These are phyloP conservation scores for Papilio protenor DNA, from an alignment of 2,888 invertebrate species.

Conservation along the genomic window DNA sequence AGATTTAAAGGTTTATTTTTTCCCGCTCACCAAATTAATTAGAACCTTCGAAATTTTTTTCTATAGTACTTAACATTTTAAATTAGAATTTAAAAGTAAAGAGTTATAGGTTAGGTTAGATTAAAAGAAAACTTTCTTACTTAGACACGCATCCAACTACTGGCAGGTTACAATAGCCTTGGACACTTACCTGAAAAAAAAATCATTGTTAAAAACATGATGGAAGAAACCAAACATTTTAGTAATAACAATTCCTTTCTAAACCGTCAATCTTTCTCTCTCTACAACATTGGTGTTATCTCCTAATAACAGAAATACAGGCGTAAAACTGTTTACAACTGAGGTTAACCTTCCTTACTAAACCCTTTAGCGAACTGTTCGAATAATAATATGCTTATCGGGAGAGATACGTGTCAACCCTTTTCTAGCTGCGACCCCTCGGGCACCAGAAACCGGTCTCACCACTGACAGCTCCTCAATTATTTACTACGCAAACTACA, in stretches of 20 bases:
- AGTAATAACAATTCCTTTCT: not conserved
- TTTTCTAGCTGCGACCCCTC: slow-evolving; percentile 30
- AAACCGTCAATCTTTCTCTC: not conserved
- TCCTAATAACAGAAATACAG: not conserved
- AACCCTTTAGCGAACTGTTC: slow-evolving; percentile 18
- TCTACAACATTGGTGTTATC: too few relatives aligned
- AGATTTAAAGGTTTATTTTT: not conserved
- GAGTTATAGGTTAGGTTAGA: not conserved
- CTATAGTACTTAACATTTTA: not conserved
- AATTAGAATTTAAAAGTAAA: not conserved
- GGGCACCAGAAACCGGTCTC: slow-evolving; percentile 17
- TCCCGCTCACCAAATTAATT: not conserved
- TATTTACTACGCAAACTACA: slow-evolving; percentile 33
- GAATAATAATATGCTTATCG: slow-evolving; percentile 34
- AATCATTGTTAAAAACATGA: slow-evolving; percentile 15
- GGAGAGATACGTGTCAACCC: slow-evolving; percentile 34
- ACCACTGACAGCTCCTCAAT: slow-evolving; percentile 37
- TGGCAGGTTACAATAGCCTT: not conserved
- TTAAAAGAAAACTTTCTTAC: not conserved
- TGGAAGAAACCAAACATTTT: not conserved
- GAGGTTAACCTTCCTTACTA: slow-evolving; percentile 15
- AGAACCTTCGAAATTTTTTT: not conserved
- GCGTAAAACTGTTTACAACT: slow-evolving; percentile 23
- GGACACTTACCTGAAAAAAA: slow-evolving; percentile 37
- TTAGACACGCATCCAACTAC: not conserved